A percentile compares a stretch with the other conserved stretches of the same genome.
These are phyloP conservation scores for Megathymus violae DNA, from an alignment of 1,140 invertebrate genomes.

Conservation along the genomic window DNA sequence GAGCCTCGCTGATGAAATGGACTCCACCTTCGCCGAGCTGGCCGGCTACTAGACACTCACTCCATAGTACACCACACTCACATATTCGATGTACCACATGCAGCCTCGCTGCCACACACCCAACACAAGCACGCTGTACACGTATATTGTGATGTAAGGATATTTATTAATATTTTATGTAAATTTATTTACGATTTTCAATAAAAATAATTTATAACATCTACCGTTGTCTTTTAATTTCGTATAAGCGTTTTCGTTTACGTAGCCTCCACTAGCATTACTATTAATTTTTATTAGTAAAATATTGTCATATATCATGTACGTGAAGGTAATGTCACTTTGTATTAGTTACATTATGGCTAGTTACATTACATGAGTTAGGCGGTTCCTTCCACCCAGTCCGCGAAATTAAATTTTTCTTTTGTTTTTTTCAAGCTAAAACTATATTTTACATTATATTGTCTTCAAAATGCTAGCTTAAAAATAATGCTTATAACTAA, in stretches of 20 bases:
- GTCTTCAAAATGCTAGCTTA: too few relatives aligned
- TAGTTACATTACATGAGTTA: too few relatives aligned
- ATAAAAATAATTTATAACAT: constrained; percentile 82
- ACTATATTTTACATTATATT: too few relatives aligned
- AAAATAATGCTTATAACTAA: too few relatives aligned
- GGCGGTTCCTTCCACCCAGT: too few relatives aligned
- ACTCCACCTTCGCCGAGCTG: constrained; percentile 98
- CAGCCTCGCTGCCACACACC: constrained; percentile 49
- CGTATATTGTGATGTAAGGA: constrained; percentile 74
- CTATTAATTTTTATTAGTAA: too few relatives aligned
- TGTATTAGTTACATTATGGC: too few relatives aligned
- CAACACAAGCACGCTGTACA: constrained; percentile 52
- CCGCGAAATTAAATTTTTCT: too few relatives aligned
- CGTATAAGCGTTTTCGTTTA: neutral
- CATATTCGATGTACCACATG: constrained; percentile 51
- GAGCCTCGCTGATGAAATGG: constrained; percentile 97
- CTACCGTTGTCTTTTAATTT: constrained; percentile 34
- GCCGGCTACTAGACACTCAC: constrained; percentile 88
- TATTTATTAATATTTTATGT: constrained; percentile 83
- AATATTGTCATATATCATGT: too few relatives aligned
- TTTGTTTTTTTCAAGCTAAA: too few relatives aligned
- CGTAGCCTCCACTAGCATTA: too few relatives aligned
- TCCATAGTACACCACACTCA: constrained; percentile 55
- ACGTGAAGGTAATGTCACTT: too few relatives aligned
- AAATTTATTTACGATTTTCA: constrained; percentile 84